Evolutionary conservation across 2,888 invertebrate species (phyloP), one percentile per base, ranked within the genome.

Genomic region (Brenthis ino): DNA sequence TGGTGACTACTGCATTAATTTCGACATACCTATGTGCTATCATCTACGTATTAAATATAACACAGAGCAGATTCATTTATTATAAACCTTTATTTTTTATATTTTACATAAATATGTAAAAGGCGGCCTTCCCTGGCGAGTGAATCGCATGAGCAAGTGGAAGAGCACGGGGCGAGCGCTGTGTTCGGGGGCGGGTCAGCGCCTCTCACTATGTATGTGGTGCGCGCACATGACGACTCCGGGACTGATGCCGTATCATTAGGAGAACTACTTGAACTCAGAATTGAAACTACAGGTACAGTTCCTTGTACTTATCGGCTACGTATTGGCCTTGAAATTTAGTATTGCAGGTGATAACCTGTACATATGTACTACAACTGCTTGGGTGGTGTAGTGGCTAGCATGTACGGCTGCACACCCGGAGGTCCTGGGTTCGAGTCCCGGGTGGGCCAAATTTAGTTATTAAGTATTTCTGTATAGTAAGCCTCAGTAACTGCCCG

Each of bases 191-290:
- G 82, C 1, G 81, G 77, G 64, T 75, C 79, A 0, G 77, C 87
- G 0, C 88, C 90, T 1, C 82, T 91, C 57, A 81, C 83, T 0
- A 85, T 92, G 91, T 92, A 91, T 78, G 87, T 90, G 76, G 89
- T 90, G 71, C 82, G 92, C 1, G 85, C 79, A 0, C 78, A 70
- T 0, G 81, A 78, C 53, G 85, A 80, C 70, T 71, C 74, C 13
- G 79, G 72, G 68, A 20, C 75, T 48, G 76, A 75, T 1, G 84
- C 88, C 0, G 93, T 91, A 24, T 82, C 90, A 3, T 83, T 93
- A 3, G 93, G 93, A 0, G 93, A 93, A 68, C 81, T 83, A 28
- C 85, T 93, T 0, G 89, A 92, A 67, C 76, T 93, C 14, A 77
- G 89, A 24, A 84, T 93, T 11, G 93, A 93, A 68, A 88, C 90